A percentile compares a stretch with the other conserved stretches of the same genome.
These are phyloP conservation scores for Protomyctophum bolini DNA, from an alignment of 2,113 vertebrate genomes.

Conservation along the genomic window DNA sequence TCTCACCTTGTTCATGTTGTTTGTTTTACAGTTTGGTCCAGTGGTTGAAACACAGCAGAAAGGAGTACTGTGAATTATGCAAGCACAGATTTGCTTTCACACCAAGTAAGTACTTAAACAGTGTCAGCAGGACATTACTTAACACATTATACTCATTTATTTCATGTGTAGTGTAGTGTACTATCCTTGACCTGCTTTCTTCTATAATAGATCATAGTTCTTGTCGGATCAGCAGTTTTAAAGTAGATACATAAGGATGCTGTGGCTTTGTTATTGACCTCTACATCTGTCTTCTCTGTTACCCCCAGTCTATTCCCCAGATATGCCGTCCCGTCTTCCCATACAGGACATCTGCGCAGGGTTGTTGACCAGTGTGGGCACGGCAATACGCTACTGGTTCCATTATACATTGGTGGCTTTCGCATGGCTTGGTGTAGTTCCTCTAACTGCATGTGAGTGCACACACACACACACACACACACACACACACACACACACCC, in stretches of 20 bases:
- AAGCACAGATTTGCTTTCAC: slow-evolving; percentile 99
- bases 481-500: neutral
- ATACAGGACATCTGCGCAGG: slow-evolving; percentile 99
- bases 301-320: slow-evolving; percentile 95
- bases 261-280: neutral
- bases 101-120: slow-evolving; percentile 89
- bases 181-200: no score
- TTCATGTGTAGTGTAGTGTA: no score
- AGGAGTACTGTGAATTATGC: slow-evolving; percentile 99
- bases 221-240: neutral
- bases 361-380: slow-evolving; percentile 97
- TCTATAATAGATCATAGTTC: no score
- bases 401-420: slow-evolving; percentile 99
- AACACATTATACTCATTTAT: no score
- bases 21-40: slow-evolving; percentile 93
- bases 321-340: slow-evolving; percentile 98
- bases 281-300: neutral
- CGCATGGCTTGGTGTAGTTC: slow-evolving; percentile 98
- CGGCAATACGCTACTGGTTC: slow-evolving; percentile 99
- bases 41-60: slow-evolving; percentile 99
- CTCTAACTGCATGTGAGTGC: slow-evolving; percentile 97
- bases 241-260: neutral
- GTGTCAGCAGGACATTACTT: neutral
- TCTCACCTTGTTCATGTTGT: slow-evolving; percentile 24
- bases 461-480: neutral